Evolutionary conservation across 2,113 vertebrate genomes (phyloP), one percentile per base, ranked within the genome.

Genomic region (Gymnorhina tibicen): DNA sequence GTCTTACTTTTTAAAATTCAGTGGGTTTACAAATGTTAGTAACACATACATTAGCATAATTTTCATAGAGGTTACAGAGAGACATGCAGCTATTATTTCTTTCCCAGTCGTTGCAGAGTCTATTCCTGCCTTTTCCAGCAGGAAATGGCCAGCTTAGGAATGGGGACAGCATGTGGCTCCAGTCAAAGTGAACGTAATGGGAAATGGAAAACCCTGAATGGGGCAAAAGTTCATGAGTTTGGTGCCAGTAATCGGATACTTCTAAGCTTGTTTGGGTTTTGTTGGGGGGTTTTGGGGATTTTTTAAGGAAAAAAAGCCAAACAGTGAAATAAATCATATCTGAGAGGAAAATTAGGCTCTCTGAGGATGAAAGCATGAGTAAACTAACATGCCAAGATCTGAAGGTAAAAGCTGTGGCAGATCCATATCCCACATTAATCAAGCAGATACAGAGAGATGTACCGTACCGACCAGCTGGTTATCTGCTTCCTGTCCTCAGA

Each of bases 201-300:
- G 73, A 86, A 96, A 64, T 80, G 75, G 81, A 94, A 96, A 95
- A 87, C 19, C 44, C 72, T 77, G 72, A 88, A 86, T 70, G 73
- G 69, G 85, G 56, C 79, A 87, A 84, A 91, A 93, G 94, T 95
- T 95, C 91, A 89, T 60, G 32, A 91, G 63, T 69, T 90, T 73
- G 35, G 59, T 94, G 92, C 91, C 87, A 93, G 95, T 74, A 91
- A 94, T 23, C 16, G 1, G 75, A 87, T 77, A 79, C 70, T 73
- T 83, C 46, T 80, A 69, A 88, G 50, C 3, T 88, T 96, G 85
- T 83, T 94, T 90, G 72, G 67, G 67, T 81, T 93, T 85, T 82
- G 47, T 46, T 77, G 27, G 21, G 13, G 6, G 2, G 4, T 70
- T 42, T 30, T 20, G 7, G 30, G 17, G 8, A 10, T 37, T 75